Conservation (phyloP, 2,113 vertebrate species). For the Crotalus helleri region DNA sequence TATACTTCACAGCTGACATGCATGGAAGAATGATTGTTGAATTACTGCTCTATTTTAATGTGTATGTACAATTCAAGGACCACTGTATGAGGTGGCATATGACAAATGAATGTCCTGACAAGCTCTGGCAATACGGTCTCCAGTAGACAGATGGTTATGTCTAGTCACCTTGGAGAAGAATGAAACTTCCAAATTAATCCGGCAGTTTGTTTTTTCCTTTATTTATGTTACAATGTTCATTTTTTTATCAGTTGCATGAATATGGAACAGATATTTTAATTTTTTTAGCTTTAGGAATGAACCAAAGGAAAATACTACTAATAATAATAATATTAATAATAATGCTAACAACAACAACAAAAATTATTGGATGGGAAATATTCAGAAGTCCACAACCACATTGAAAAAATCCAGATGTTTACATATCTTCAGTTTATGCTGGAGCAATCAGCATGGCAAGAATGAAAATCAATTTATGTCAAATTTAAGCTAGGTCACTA, state of each 20-base stretch:
- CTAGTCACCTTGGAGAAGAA: conserved; percentile 47
- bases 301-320: background rate
- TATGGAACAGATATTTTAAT: background rate
- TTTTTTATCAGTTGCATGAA: background rate
- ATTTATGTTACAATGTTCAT: conserved; percentile 7
- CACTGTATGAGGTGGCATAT: conserved; percentile 23
- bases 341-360: no score
- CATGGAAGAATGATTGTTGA: conserved; percentile 40
- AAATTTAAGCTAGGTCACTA: background rate
- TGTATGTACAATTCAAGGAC: conserved; percentile 40
- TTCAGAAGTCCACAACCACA: background rate
- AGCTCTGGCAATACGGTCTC: conserved; percentile 34
- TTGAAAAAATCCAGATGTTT: background rate
- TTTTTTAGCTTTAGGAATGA: background rate
- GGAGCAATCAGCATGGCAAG: background rate
- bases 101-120: conserved; percentile 46
- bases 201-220: conserved; percentile 32
- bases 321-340: no score
- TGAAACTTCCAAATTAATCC: conserved; percentile 44
- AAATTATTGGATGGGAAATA: background rate
- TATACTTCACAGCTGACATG: conserved; percentile 34
- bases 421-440: background rate
- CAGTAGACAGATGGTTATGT: conserved; percentile 11
- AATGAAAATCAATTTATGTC: background rate
- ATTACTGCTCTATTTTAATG: conserved; percentile 30